A percentile compares a stretch with the other conserved stretches of the same genome.
These are phyloP conservation scores for Rhaphigaster nebulosa DNA, from an alignment of 2,888 invertebrate species.

Conservation along the genomic window DNA sequence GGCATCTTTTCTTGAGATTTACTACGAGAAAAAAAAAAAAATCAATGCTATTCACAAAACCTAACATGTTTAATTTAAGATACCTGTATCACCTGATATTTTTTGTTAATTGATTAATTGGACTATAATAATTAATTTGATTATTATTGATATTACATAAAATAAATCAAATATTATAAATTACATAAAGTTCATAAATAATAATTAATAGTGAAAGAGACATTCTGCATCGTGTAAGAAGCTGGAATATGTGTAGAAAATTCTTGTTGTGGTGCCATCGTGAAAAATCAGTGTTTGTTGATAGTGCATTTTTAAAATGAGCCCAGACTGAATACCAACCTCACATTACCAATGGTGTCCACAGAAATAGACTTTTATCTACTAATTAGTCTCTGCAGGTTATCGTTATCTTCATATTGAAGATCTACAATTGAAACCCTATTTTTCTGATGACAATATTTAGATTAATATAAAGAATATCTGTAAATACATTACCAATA, in stretches of 20 bases:
- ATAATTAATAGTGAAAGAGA: background rate
- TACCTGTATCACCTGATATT: no score
- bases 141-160: background rate
- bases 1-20: no score
- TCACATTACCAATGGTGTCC: background rate
- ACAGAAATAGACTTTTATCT: background rate
- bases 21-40: no score
- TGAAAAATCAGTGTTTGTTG: background rate
- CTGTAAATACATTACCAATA: background rate
- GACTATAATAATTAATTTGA: no score
- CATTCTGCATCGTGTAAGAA: background rate
- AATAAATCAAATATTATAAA: background rate
- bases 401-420: background rate
- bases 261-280: background rate
- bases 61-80: no score
- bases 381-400: background rate
- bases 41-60: no score
- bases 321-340: constrained; percentile 2
- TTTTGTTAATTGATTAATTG: no score
- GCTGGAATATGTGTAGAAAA: background rate
- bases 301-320: constrained; percentile 7
- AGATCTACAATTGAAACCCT: background rate
- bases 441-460: background rate
- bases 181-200: background rate
- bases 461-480: background rate